These are phyloP conservation scores for Orchestes rusci DNA, from an alignment of 2,888 invertebrate genomes.

Conservation along the genomic window DNA sequence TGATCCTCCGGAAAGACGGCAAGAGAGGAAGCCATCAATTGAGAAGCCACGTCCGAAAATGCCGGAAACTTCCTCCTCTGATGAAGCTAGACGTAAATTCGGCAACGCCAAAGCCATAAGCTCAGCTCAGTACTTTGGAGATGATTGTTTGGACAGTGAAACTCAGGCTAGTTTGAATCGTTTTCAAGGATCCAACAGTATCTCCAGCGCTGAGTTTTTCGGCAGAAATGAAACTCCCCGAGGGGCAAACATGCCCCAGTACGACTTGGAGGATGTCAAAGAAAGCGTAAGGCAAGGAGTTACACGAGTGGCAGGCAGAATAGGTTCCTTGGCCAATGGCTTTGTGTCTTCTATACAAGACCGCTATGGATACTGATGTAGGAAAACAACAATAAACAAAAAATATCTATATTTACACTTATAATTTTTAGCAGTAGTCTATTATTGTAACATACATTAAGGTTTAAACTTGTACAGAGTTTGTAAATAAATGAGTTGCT, in stretches of 20 bases:
- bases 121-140: conserved; percentile 93
- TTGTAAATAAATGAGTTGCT: too few species aligned
- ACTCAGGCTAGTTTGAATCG: conserved; percentile 54
- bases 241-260: conserved; percentile 32
- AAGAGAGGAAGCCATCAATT: conserved; percentile 11
- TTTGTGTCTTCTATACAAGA: conserved; percentile 85
- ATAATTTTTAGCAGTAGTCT: too few species aligned
- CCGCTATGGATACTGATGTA: too few species aligned
- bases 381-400: too few species aligned
- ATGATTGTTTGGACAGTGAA: conserved; percentile 54
- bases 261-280: conserved; percentile 92
- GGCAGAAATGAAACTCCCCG: conserved; percentile 28
- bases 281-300: conserved; percentile 97
- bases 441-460: too few species aligned
- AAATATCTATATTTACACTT: too few species aligned
- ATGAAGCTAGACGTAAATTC: conserved; percentile 90
- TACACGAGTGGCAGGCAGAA: conserved; percentile 92
- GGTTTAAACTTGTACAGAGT: too few species aligned
- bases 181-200: conserved; percentile 82
- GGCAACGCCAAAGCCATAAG: conserved; percentile 97
- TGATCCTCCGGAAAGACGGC: conserved; percentile 32
- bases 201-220: conserved; percentile 96
- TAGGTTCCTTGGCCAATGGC: conserved; percentile 91
- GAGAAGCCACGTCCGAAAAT: conserved; percentile 7
- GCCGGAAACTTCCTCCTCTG: conserved; percentile 33